Percentiles rank a stretch among this genome's conserved stretches.
Conservation (phyloP, 2,797 vertebrate genomes). For the Monodelphis domestica region DNA sequence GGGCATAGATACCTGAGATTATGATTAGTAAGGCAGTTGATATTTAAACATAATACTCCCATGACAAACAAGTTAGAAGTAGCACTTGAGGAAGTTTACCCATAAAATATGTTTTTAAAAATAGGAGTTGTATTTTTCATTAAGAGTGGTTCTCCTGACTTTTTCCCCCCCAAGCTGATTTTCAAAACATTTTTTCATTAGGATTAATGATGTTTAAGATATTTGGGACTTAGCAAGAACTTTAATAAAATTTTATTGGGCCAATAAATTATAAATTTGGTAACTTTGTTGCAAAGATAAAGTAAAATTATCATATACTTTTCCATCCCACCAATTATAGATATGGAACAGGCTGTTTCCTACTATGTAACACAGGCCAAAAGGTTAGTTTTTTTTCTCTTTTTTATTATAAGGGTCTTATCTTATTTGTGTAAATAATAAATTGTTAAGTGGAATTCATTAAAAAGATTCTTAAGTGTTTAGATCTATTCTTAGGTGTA, state of each 20-base stretch:
- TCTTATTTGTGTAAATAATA: slow-evolving; percentile 50
- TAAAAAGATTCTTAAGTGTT: slow-evolving; percentile 34
- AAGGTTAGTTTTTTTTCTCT: slow-evolving; percentile 88
- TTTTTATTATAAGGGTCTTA: slow-evolving; percentile 23
- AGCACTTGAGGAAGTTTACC: background rate
- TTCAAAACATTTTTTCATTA: slow-evolving; percentile 41
- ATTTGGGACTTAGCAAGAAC: slow-evolving; percentile 31
- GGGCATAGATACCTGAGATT: slow-evolving; percentile 12
- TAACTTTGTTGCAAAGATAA: slow-evolving; percentile 44
- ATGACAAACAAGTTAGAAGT: background rate
- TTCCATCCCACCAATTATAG: slow-evolving; percentile 83
- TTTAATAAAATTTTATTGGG: slow-evolving; percentile 40
- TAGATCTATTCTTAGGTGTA: background rate
- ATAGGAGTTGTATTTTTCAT: background rate
- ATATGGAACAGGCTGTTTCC: slow-evolving; percentile 98
- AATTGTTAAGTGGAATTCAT: slow-evolving; percentile 40
- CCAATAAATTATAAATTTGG: slow-evolving; percentile 3
- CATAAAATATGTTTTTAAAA: background rate
- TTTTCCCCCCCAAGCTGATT: slow-evolving; percentile 51
- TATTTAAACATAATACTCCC: background rate
- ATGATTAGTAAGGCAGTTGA: background rate
- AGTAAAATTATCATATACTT: slow-evolving; percentile 51
- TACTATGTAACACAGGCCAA: slow-evolving; percentile 94
- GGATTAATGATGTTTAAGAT: slow-evolving; percentile 34
- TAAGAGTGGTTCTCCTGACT: background rate